A percentile compares a stretch with the other conserved stretches of the same genome.
Conservation (phyloP, 2,113 vertebrate genomes). For the Cryptoleucopteryx plumbea region DNA sequence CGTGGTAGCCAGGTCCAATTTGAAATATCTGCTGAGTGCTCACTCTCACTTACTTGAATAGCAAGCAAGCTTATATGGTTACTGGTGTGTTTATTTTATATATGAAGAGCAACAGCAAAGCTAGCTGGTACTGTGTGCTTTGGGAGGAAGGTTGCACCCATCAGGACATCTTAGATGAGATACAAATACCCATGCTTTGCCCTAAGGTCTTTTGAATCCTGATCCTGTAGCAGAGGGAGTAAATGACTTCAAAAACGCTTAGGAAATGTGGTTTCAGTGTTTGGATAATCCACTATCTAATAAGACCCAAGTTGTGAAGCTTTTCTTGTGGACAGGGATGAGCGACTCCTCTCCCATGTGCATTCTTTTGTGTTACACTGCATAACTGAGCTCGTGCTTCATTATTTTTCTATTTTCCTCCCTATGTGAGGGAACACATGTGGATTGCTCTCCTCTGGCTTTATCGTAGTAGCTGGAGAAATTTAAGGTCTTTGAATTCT, state of each 20-base stretch:
- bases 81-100: background rate
- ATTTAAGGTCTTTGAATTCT: background rate
- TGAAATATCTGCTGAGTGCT: background rate
- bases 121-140: background rate
- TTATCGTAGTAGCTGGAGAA: background rate
- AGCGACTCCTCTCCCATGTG: accelerated
- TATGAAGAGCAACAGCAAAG: background rate
- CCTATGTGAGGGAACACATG: background rate
- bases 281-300: background rate
- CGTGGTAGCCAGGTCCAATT: background rate
- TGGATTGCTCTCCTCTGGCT: background rate
- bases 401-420: background rate
- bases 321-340: background rate
- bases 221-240: background rate
- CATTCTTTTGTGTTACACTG: background rate
- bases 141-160: background rate
- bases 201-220: background rate
- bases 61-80: background rate
- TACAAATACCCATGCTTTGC: background rate
- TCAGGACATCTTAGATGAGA: background rate
- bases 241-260: background rate
- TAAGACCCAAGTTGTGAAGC: background rate
- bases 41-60: background rate
- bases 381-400: background rate
- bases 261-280: background rate